phyloP scores from a whole-genome alignment of 1,140 invertebrate genomes.

The Cephus cinctus region DNA sequence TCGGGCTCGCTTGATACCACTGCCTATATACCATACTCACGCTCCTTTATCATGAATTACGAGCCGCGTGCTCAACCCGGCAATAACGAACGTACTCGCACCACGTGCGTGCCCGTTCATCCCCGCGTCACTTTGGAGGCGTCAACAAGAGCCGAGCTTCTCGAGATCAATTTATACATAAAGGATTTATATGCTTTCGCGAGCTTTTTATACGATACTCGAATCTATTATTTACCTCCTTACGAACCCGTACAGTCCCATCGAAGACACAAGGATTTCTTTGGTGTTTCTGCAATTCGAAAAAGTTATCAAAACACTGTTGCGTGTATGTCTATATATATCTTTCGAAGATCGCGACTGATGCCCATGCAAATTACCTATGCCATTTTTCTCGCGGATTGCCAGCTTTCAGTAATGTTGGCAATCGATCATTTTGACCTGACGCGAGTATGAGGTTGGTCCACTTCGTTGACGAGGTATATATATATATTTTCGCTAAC shows the following conservation, averaged over 20 bases:
- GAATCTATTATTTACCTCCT: too few relatives aligned
- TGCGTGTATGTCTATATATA: neutral
- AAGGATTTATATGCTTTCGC: too few relatives aligned
- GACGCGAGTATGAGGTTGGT: too few relatives aligned
- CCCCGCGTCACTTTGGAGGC: neutral
- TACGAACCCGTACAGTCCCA: too few relatives aligned
- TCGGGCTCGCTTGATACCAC: slow-evolving; percentile 22
- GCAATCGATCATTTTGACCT: slow-evolving; percentile 13
- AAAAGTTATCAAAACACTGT: too few relatives aligned
- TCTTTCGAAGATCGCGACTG: slow-evolving; percentile 8
- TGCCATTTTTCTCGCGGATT: slow-evolving; percentile 11
- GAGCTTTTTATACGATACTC: too few relatives aligned
- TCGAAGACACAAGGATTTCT: too few relatives aligned
- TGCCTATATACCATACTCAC: slow-evolving; percentile 14
- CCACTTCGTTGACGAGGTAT: neutral
- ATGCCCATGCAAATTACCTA: slow-evolving; percentile 15
- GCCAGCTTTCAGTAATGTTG: slow-evolving; percentile 10
- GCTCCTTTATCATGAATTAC: slow-evolving; percentile 42
- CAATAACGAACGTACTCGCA: slow-evolving; percentile 13
- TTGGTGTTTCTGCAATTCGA: too few relatives aligned
- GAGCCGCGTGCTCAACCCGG: slow-evolving; percentile 25
- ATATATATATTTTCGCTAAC: neutral
- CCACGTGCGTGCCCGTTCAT: slow-evolving; percentile 2
- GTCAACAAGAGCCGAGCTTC: neutral
- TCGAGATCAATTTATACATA: too few relatives aligned